Evolutionary conservation across 1,140 invertebrate genomes (phyloP), one percentile per base, ranked within the genome.

Genomic region (Caerostris extrusa): DNA sequence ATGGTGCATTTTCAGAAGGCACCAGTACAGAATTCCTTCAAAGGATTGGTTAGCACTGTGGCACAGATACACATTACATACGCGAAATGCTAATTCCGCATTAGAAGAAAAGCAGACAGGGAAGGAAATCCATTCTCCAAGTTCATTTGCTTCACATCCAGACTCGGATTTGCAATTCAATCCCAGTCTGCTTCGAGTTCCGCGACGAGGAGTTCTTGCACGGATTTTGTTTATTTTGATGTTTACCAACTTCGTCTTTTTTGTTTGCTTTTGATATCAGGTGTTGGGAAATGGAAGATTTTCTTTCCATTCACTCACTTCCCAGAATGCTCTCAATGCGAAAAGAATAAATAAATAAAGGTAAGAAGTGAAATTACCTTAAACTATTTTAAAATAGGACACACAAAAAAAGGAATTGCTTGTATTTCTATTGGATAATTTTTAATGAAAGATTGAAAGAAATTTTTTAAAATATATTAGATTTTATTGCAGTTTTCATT

Each of bases 121-220:
- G 12, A 19, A 34, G 17, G 82, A 57, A 85, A 57, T 57, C 82
- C 57, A 85, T 58, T 58, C 82, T 57, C 82, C n/a, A 19, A 85
- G 82, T 58, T 85, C 82, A 85, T 57, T 85, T 85, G 57, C 82
- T 58, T 57, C 57, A 19, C 82, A 34, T 85, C 55, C 55, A 8
- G 57, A 57, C 8, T 57, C 17, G 71, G 71, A 85, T 85, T 85
- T 85, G 82, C 82, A 85, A 85, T 85, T 85, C 82, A 85, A 85
- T 85, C 55, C 56, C 34, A 34, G 34, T n/a, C 57, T 7, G 8
- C 19, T 85, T 85, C 71, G 10, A 77, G 71, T 77, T 77, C 34
- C 50, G 50, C 5, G 71, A 77, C 50, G 34, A 34, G 34, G 34
- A 77, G 53, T 77, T 77, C 50, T 57, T 19, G 77, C 77, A 12